Base-by-base conservation (phyloP, 2,113 vertebrate genomes). In the Pituophis catenifer region DNA sequence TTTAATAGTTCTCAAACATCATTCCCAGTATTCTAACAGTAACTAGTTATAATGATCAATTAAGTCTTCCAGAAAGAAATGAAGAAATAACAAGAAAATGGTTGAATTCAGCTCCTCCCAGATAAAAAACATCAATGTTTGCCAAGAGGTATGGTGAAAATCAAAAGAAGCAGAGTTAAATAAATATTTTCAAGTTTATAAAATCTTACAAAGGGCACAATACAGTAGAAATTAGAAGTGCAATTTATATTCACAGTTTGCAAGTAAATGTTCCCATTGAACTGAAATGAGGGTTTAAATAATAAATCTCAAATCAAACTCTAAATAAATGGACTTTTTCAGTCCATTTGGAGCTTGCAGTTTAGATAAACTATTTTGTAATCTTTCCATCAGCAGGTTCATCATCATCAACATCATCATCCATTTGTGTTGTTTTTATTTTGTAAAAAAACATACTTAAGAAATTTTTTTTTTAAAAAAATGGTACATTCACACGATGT, bases 61-160 rank as follows among this genome's bases (percentile, higher is more conserved):
- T 92, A 93, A 58, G 53, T 86, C 86, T 54, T 8, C 26, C 0
- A 13, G 94, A 93, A 92, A 94, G 62, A 86, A 90, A 93, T 54
- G 50, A 94, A 50, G 5, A 1, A 81, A 0, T 2, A 91, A 52
- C 70, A 57, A 90, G 93, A 94, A 65, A 92, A n/a, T 53, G 88
- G 92, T 52, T 91, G 65, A 81, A 89, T 95, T 95, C 89, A 88
- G 88, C 88, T 26, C 75, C 50, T 53, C 24, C 65, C 89, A 50
- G 15, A 89, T 70, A 94, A 93, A 93, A 91, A 93, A 86, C 96
- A 95, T 50, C 26, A 58, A 86, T n/a, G 29, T 91, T 95, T 95
- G 93, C 87, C 65, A 85, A 91, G 21, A 62, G 93, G 86, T 92
- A 92, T 90, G 89, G 70, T 92, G 95, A 94, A 93, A 96, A 57